Evolutionary conservation across 2,797 vertebrate genomes (phyloP), one percentile per base, ranked within the genome.

Genomic region (Paedocypris micromegethes): DNA sequence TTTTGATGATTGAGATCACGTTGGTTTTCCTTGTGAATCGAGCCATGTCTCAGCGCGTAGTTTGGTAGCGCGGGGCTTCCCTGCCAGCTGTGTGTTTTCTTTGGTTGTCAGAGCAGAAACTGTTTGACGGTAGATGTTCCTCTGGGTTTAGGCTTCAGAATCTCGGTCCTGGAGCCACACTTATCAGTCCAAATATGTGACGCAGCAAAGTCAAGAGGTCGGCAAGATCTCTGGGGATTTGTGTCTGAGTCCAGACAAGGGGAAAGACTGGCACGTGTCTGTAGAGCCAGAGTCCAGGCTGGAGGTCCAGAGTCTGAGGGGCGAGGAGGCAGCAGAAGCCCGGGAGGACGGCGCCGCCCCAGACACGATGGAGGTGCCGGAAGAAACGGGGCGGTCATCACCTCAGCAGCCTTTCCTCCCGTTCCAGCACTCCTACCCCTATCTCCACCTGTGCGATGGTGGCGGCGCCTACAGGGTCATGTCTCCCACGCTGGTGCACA

Each of bases 331-430:
- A 4, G 79, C 85, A 61, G 76, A 84, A 5, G 81, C 85, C 63
- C 0, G 65, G 0, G 83, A 93, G 75, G 94, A 96, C 53, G 87
- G 89, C 2, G 89, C 77, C 80, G 89, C 92, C 94, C 55, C 85
- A 81, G 64, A 79, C 3, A 74, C 63, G 6, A 84, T 83, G 71
- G 95, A 96, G 86, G 85, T 90, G 5, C 81, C 90, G 3, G 89
- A 92, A 77, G 93, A 90, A 75, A 89, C 90, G 23, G 23, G 23
- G 23, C 23, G 23, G 63, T 95, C 95, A 44, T 94, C 95, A 3
- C 93, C 93, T 75, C 95, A 97, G 79, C 95, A 95, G 80, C 91
- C 96, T n/a, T 98, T 96, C 83, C 91, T 96, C 76, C 95, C 97
- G 84, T 97, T 96, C 86, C 88, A 97, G 88, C 94, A 97, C 77